Evolutionary conservation across 2,888 invertebrate species (phyloP).

Genomic region (Hetaerina titia): DNA sequence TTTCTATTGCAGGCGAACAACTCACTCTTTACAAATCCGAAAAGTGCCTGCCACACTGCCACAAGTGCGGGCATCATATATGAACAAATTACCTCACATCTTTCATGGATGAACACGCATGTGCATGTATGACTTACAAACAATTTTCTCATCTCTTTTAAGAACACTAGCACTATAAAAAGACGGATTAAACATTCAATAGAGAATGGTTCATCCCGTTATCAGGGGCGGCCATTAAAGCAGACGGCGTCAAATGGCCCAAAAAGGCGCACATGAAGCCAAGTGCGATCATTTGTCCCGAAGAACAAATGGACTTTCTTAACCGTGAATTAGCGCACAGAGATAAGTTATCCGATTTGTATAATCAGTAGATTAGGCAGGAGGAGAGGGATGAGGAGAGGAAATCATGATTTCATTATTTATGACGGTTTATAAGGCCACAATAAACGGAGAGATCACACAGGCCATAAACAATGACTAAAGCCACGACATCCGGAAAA

Average conservation of each 20-base stretch:
- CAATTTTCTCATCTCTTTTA: neutral
- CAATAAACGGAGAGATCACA: neutral
- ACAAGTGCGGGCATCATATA: too few species aligned
- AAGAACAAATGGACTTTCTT: neutral
- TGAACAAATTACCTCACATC: too few species aligned
- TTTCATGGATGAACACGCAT: too few species aligned
- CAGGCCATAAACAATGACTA: neutral
- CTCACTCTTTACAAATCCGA: too few species aligned
- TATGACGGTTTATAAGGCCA: neutral
- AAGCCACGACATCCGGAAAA: neutral
- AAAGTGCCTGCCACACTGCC: too few species aligned
- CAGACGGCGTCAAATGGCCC: neutral
- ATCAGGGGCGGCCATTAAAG: neutral
- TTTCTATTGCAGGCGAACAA: too few species aligned
- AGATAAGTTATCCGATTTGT: constrained; percentile 27
- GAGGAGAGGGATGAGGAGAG: neutral
- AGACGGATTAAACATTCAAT: neutral
- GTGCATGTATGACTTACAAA: neutral
- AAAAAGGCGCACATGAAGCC: neutral
- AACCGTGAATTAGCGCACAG: neutral
- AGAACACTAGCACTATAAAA: neutral
- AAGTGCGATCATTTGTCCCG: neutral
- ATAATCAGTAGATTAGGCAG: neutral
- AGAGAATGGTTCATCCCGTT: neutral
- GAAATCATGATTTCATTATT: neutral